phyloP scores from a whole-genome alignment of 2,113 vertebrate species.

The Bujurquina vittata region DNA sequence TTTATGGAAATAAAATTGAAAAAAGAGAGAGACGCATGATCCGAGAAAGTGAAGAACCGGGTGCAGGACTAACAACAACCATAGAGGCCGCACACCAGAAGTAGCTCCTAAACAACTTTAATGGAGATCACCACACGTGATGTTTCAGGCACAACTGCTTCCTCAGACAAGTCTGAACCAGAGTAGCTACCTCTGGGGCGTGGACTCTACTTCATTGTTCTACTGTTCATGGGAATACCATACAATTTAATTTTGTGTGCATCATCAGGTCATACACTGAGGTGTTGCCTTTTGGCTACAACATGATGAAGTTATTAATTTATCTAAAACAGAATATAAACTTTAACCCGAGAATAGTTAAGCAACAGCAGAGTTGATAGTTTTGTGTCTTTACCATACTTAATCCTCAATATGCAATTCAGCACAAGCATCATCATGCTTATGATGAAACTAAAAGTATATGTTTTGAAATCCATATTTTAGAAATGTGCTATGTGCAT shows the following conservation, averaged over 20 bases:
- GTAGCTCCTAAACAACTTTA: too few relatives aligned
- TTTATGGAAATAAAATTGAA: neutral
- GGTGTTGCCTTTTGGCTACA: neutral
- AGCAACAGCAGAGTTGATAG: neutral
- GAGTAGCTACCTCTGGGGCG: too few relatives aligned
- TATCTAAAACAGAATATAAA: neutral
- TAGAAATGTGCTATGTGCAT: neutral
- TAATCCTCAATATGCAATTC: neutral
- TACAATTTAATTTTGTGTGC: neutral
- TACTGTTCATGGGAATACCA: neutral
- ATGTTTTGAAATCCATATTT: neutral
- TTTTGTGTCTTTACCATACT: neutral
- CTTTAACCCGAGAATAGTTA: neutral
- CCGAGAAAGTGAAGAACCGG: too few relatives aligned
- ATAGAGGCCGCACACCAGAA: too few relatives aligned
- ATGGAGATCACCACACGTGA: too few relatives aligned
- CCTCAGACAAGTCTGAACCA: too few relatives aligned
- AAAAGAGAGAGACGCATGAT: too few relatives aligned
- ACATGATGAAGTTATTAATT: neutral
- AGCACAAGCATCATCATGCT: neutral
- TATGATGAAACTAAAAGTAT: neutral
- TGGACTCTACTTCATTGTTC: too few relatives aligned
- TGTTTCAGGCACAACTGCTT: too few relatives aligned
- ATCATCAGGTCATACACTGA: neutral
- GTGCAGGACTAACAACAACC: too few relatives aligned